These are phyloP conservation scores for Luehdorfia chinensis DNA, from an alignment of 1,140 invertebrate genomes.

Conservation along the genomic window DNA sequence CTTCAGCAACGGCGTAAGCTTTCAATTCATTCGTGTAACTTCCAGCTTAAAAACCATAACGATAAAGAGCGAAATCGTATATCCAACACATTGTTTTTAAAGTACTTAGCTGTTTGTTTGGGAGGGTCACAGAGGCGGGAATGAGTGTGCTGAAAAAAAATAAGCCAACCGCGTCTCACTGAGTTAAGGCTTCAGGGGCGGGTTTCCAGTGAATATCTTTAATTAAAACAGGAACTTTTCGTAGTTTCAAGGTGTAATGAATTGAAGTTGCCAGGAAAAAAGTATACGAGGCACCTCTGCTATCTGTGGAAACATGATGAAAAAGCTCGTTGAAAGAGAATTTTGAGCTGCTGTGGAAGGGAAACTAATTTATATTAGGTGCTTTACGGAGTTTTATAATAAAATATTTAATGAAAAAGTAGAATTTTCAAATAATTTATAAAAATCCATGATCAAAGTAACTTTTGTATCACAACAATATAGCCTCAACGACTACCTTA, in stretches of 20 bases:
- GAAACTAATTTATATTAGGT: constrained; percentile 28
- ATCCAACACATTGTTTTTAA: constrained; percentile 57
- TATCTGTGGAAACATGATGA: constrained; percentile 21
- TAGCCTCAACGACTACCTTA: too few species aligned
- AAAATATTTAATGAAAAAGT: too few species aligned
- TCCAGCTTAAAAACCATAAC: constrained; percentile 5
- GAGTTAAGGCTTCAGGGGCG: constrained; percentile 70
- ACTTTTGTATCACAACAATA: too few species aligned
- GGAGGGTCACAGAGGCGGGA: constrained; percentile 73
- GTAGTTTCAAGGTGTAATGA: constrained; percentile 49
- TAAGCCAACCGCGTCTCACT: constrained; percentile 74
- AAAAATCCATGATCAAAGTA: too few species aligned
- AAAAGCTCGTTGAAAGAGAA: constrained; percentile 23
- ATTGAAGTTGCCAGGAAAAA: constrained; percentile 49
- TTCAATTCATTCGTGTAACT: constrained; percentile 13
- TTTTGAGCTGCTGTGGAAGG: background rate
- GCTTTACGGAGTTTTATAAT: too few species aligned
- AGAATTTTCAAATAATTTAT: too few species aligned
- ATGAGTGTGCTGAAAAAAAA: constrained; percentile 74
- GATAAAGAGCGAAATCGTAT: constrained; percentile 22
- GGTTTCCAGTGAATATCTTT: constrained; percentile 68
- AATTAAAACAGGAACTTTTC: constrained; percentile 70
- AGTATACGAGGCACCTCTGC: constrained; percentile 26
- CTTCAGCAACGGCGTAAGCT: constrained; percentile 33
- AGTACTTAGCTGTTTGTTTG: constrained; percentile 72